Evolutionary conservation across 2,797 vertebrate species (phyloP).

Genomic region (Bucorvus abyssinicus): DNA sequence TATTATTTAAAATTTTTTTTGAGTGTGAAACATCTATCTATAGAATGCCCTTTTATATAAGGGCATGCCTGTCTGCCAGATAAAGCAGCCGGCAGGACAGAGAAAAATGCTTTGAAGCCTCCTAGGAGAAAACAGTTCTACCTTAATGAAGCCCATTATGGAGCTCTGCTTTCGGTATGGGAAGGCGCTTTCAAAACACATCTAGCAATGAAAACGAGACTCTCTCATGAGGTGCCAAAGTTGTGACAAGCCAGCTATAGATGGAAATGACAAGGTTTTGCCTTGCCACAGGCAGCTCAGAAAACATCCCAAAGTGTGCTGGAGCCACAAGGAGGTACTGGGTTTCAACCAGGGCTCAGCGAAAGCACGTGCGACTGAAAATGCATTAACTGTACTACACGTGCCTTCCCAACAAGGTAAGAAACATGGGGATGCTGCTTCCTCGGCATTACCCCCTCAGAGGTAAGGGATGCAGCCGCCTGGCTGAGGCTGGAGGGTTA

Average conservation of each 20-base stretch:
- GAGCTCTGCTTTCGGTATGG: slow-evolving; percentile 31
- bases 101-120: slow-evolving; percentile 44
- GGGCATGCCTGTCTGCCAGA: background rate
- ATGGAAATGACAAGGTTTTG: slow-evolving; percentile 45
- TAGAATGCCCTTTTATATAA: slow-evolving; percentile 19
- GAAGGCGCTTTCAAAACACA: slow-evolving; percentile 9
- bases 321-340: background rate
- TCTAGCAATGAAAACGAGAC: slow-evolving; percentile 35
- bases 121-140: slow-evolving; percentile 32
- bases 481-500: background rate
- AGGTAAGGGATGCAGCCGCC: background rate
- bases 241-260: slow-evolving; percentile 44
- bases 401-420: background rate
- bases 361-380: background rate
- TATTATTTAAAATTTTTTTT: background rate
- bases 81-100: slow-evolving; percentile 7
- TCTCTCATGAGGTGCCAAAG: slow-evolving; percentile 25
- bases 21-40: slow-evolving; percentile 5
- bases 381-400: background rate
- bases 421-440: background rate
- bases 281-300: slow-evolving; percentile 19
- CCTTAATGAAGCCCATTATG: slow-evolving; percentile 61
- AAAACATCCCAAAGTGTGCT: background rate
- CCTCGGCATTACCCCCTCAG: background rate
- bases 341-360: slow-evolving; percentile 1